phyloP scores from a whole-genome alignment of 2,113 vertebrate species.

The Aramus guarauna region DNA sequence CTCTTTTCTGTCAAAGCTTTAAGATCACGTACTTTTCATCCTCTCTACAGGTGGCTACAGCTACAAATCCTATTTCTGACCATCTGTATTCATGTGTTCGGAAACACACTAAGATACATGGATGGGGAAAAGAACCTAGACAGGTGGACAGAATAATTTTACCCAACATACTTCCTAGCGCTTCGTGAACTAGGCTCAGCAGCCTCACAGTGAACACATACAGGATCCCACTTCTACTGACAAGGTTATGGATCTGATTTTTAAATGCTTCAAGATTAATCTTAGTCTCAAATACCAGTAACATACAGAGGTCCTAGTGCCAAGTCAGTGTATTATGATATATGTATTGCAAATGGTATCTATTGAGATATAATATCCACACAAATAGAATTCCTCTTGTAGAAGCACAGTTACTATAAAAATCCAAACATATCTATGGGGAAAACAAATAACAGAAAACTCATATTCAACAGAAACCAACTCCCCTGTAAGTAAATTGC shows the following conservation, averaged over 20 bases:
- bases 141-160: background rate
- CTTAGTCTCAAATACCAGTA: background rate
- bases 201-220: background rate
- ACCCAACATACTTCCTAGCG: background rate
- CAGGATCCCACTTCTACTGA: background rate
- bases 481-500: background rate
- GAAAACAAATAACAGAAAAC: background rate
- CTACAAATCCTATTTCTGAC: background rate
- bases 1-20: background rate
- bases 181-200: background rate
- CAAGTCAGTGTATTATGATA: background rate
- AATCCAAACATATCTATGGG: background rate
- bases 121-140: background rate
- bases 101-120: background rate
- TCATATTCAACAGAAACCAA: background rate
- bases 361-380: background rate
- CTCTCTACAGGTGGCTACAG: background rate
- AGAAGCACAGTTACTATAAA: background rate
- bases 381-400: background rate
- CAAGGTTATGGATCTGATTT: background rate
- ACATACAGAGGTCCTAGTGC: background rate
- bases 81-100: background rate
- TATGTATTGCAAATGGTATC: background rate
- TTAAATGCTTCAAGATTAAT: background rate
- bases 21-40: background rate